These are phyloP conservation scores for Aproaerema taeniolella DNA, from an alignment of 2,888 invertebrate species.

Conservation along the genomic window DNA sequence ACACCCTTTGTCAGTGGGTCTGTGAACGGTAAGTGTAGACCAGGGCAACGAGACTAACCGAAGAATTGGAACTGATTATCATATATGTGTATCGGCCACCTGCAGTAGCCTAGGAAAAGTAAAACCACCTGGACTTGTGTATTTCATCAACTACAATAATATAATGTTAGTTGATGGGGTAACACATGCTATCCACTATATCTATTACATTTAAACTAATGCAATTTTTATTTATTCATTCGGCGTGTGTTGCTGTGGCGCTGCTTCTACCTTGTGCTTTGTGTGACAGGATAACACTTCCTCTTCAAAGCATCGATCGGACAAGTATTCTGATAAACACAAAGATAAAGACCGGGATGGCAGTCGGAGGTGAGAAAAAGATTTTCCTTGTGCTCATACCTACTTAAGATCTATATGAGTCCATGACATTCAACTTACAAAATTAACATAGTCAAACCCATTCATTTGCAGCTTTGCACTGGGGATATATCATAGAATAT, in stretches of 20 bases:
- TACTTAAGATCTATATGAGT: too few relatives aligned
- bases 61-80: conserved; percentile 47
- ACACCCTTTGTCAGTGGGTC: conserved; percentile 79
- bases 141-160: conserved; percentile 42
- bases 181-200: conserved; percentile 46
- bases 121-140: conserved; percentile 48
- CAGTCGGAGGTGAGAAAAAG: conserved; percentile 49
- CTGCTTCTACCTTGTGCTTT: conserved; percentile 79
- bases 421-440: too few relatives aligned
- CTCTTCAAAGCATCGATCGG: conserved; percentile 75
- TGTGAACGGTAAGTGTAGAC: conserved; percentile 82
- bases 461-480: too few relatives aligned
- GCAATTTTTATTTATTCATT: conserved; percentile 75
- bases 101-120: conserved; percentile 55
- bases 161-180: conserved; percentile 43
- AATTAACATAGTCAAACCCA: too few relatives aligned
- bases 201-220: conserved; percentile 64
- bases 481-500: too few relatives aligned
- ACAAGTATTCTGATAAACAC: conserved; percentile 75
- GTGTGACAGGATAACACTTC: conserved; percentile 78
- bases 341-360: conserved; percentile 63
- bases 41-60: conserved; percentile 56
- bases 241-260: conserved; percentile 78
- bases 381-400: conserved; percentile 1
- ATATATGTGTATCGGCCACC: conserved; percentile 37